Conservation (phyloP, 1,140 invertebrate genomes). For the Aphelenchoides avenae region DNA sequence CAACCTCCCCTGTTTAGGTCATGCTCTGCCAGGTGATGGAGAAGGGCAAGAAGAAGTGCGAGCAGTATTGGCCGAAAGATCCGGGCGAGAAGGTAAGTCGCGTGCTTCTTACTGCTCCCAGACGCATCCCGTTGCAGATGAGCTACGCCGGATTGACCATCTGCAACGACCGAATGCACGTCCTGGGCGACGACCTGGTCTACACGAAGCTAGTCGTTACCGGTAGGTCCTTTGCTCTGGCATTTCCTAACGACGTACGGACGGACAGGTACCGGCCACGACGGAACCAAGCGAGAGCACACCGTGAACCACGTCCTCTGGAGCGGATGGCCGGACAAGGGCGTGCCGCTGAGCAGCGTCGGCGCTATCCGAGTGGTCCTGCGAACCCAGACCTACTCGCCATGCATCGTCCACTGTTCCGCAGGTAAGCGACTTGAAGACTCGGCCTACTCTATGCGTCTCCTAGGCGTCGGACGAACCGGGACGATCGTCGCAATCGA, state of each 20-base stretch:
- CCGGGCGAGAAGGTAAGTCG: slow-evolving; percentile 23
- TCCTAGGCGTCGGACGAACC: slow-evolving; percentile 40
- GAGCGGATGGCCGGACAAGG: slow-evolving; percentile 46
- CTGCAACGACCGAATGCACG: slow-evolving; percentile 15
- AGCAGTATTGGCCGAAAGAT: slow-evolving; percentile 38
- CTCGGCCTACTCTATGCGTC: neutral
- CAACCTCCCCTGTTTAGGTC: neutral
- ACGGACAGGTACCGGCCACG: slow-evolving; percentile 15
- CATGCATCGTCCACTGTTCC: slow-evolving; percentile 40
- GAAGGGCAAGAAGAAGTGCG: slow-evolving; percentile 42
- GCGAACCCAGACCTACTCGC: slow-evolving; percentile 43
- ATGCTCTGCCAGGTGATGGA: slow-evolving; percentile 36
- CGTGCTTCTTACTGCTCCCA: neutral
- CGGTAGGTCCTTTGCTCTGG: slow-evolving; percentile 8
- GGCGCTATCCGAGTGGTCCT: slow-evolving; percentile 41
- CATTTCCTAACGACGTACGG: slow-evolving; percentile 5
- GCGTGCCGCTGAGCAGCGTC: slow-evolving; percentile 27
- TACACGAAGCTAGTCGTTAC: slow-evolving; percentile 35
- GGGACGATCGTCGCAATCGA: slow-evolving; percentile 47
- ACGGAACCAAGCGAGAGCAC: slow-evolving; percentile 28
- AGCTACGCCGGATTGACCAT: slow-evolving; percentile 15
- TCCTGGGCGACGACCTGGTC: slow-evolving; percentile 22
- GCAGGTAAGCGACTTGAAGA: slow-evolving; percentile 25
- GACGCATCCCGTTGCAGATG: neutral
- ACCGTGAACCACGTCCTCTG: slow-evolving; percentile 40